Base-by-base conservation (phyloP, 2,888 invertebrate genomes). In the Andrena chrysosceles region DNA sequence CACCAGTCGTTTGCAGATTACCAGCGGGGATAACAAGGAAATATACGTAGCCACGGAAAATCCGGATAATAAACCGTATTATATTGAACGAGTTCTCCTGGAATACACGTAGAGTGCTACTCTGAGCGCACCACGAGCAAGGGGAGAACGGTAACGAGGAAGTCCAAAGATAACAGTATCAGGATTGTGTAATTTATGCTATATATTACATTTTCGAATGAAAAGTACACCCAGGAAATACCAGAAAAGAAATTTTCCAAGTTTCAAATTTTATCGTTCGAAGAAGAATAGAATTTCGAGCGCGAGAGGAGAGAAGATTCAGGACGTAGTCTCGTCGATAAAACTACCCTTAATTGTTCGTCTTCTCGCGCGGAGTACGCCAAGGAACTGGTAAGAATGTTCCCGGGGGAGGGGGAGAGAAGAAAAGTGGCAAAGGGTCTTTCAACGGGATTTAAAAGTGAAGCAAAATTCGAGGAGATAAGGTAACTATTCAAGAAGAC, bases 381-480 rank as follows among this genome's bases (percentile, higher is more conserved):
- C n/a, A 20, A 31, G 60, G 48, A 48, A 70, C 35, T 48, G 20
- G 20, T 4, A 62, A 69, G 64, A 60, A 42, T 72, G 31, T 64
- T 49, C 42, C 48, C 52, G 20, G 49, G 33, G 49, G 3, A 20
- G 13, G 1, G 59, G 0, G 1, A 63, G 35, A 73, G 31, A n/a
- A 70, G 49, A 78, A 31, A n/a, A 63, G 42, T n/a, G 63, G 66
- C 31, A 60, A 71, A 69, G 29, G 60, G 67, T 74, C 81, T 79
- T 81, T 74, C 77, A 56, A 60, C 49, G 49, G 64, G 80, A 83
- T 80, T 86, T 84, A 85, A 81, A 66, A 68, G 54, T 59, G 31
- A 29, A 64, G 64, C 60, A 74, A 74, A 81, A 81, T 85, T 85
- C 81, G 62, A 59, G 81, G 72, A 85, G 84, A 86, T 73, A 84